Evolutionary conservation across 2,797 vertebrate species (phyloP), one percentile per base, ranked within the genome.

Genomic region (Lacerta bilineata): DNA sequence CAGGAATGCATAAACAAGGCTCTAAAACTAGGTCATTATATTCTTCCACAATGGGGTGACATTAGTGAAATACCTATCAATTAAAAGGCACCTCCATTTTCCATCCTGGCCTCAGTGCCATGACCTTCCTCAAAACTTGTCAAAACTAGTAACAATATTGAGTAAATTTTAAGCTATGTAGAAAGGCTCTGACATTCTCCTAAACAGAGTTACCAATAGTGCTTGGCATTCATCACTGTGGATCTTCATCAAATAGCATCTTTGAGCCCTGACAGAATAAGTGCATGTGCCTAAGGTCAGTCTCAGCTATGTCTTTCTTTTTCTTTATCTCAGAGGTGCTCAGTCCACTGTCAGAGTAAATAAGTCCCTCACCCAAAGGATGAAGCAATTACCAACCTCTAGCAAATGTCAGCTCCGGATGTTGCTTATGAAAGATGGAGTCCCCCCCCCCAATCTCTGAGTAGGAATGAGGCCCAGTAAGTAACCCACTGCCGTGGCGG

Each of bases 231-330:
- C 93, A 93, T 91, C 93, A 92, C 50, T 46, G 1, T 82, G 85
- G 55, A 87, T 93, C 90, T 94, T 88, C 25, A 6, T 92, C 91
- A 91, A 84, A 61, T 75, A 55, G 72, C 75, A 77, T 86, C 82
- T 78, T 72, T 88, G 87, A 86, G 85, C 84, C 68, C 82, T 92
- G 88, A 93, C 91, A 92, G 89, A 94, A 87, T 89, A 95, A 94
- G 89, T 91, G 85, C 80, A 94, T 66, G 11, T 43, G 83, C 61
- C 89, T 91, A 91, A 93, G 90, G 92, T 95, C 91, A 91, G 9
- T 82, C 59, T 83, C 77, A 85, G 20, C 50, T 55, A 55, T 15
- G 29, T 61, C 41, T 59, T 61, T 27, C 77, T 64, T 25, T 50
- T 71, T 59, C 33, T 81, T 8, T 80, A 90, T 91, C 82, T 84